A percentile compares a stretch with the other conserved stretches of the same genome.
Evolutionary conservation across 2,113 vertebrate species (phyloP).

Genomic region (Martes martes): DNA sequence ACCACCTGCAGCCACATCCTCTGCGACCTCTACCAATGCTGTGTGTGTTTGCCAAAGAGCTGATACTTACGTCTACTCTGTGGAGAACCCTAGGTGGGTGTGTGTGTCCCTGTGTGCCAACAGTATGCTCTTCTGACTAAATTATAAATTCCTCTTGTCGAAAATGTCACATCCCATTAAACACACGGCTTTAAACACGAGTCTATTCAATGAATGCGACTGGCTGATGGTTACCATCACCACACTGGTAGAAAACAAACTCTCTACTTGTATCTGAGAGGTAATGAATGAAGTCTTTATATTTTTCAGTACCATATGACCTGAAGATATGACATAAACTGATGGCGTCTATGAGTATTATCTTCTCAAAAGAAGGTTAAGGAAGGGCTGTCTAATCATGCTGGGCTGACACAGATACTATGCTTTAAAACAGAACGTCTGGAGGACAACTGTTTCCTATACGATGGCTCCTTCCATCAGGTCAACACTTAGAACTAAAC

Average conservation of each 20-base stretch:
- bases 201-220: neutral
- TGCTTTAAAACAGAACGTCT: neutral
- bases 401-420: neutral
- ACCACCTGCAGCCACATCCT: accelerated
- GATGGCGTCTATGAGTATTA: neutral
- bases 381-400: neutral
- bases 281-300: neutral
- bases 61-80: neutral
- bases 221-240: neutral
- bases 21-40: neutral
- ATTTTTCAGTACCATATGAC: neutral
- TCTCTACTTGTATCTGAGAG: neutral
- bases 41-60: too few relatives aligned
- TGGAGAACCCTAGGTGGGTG: neutral
- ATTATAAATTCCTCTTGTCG: neutral
- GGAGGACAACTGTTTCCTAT: neutral
- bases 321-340: neutral
- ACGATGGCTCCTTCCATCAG: neutral
- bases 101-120: neutral
- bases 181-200: neutral
- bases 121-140: neutral
- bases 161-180: neutral
- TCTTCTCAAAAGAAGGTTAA: neutral
- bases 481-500: neutral
- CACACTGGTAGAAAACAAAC: neutral